Evolutionary conservation across 1,140 invertebrate genomes (phyloP), one percentile per base, ranked within the genome.

Genomic region (Drosophila cardini): DNA sequence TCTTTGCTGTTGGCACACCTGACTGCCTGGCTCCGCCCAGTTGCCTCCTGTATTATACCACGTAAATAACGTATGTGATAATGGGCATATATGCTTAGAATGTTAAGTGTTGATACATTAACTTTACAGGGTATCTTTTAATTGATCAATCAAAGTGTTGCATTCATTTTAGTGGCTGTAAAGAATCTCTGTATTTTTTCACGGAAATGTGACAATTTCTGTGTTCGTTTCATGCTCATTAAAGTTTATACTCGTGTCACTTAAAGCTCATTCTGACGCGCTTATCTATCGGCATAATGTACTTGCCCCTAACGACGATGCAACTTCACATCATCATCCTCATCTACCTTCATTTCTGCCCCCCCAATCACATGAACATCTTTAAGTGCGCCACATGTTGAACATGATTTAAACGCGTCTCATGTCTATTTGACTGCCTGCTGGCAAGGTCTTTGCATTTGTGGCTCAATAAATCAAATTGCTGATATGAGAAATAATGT

Each of bases 401-500:
- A 84, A 80, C 76, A 80, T 78, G 74, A 80, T 80, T 80, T 80
- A 70, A 70, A 71, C 77, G 63, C 53, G 55, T 65, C 76, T 76
- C 38, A 15, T 58, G 55, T 46, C 30, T 62, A 30, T 45, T 50
- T 61, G 63, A 5, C 18, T 60, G 63, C 13, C 15, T 50, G 60
- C 34, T 36, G 40, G 74, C 61, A 81, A 74, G 57, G 72, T 76
- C 58, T 85, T 63, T 61, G 56, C 56, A 61, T 68, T 73, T 73
- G 71, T 57, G 65, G 45, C 60, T 53, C 58, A 74, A 86, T 86
- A 86, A 85, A 85, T 85, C 78, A 85, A 86, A 85, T 68, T 81
- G 61, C 52, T 46, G 30, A 15, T 50, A 45, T 52, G 60, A 45
- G 21, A 72, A 64, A 63, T 63, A 60, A 73, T 70, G 56, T 71